Conservation (phyloP, 2,888 invertebrate genomes). For the Drosophila ezoana region DNA sequence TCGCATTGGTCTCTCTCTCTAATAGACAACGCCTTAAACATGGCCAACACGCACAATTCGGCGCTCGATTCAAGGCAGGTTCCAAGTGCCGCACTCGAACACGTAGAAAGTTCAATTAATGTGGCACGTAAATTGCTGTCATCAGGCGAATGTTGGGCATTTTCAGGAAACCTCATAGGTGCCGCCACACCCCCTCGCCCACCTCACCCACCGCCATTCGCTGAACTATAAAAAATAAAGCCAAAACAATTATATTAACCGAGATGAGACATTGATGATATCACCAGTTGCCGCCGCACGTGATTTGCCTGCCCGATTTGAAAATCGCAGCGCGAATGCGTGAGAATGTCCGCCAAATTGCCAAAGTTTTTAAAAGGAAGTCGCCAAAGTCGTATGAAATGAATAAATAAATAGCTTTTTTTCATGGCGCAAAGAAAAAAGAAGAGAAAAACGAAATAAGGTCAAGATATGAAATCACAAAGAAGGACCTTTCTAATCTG, state of each 20-base stretch:
- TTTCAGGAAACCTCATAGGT: constrained; percentile 38
- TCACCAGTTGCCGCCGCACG: constrained; percentile 62
- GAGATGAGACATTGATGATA: constrained; percentile 63
- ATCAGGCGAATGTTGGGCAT: constrained; percentile 42
- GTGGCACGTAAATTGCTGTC: constrained; percentile 77
- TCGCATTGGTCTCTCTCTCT: constrained; percentile 44
- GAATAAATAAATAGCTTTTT: constrained; percentile 44
- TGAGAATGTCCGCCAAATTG: constrained; percentile 48
- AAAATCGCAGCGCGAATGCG: constrained; percentile 37
- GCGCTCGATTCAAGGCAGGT: constrained; percentile 37
- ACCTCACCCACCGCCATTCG: constrained; percentile 16
- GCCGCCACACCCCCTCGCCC: constrained; percentile 6
- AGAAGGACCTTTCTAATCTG: no score
- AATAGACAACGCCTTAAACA: constrained; percentile 34
- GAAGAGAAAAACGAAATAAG: neutral
- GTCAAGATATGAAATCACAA: no score
- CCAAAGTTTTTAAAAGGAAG: constrained; percentile 37
- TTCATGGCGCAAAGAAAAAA: neutral
- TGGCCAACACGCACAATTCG: constrained; percentile 40
- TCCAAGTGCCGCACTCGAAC: constrained; percentile 66
- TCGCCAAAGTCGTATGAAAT: constrained; percentile 25
- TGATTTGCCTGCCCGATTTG: constrained; percentile 62
- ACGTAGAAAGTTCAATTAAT: constrained; percentile 81
- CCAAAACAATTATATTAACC: constrained; percentile 27
- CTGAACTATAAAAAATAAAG: constrained; percentile 35